Percentiles rank a stretch among this genome's conserved stretches.
Conservation (phyloP, 2,888 invertebrate species). For the Drosophila rellima region DNA sequence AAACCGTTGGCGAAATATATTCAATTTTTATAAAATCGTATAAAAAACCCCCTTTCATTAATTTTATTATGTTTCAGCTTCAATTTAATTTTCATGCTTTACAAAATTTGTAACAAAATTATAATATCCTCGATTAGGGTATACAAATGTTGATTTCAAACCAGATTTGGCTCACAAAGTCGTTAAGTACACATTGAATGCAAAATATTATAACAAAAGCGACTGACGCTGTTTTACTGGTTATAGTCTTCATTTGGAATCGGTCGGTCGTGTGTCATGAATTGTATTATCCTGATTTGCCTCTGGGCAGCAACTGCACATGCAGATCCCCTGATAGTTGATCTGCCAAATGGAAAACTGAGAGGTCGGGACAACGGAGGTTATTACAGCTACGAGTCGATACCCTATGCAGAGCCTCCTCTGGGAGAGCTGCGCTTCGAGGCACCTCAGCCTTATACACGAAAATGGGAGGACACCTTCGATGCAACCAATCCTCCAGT, state of each 20-base stretch:
- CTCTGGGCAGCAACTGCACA: neutral
- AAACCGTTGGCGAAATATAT: no score
- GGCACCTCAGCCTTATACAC: slow-evolving; percentile 70
- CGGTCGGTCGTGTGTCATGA: neutral
- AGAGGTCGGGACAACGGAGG: slow-evolving; percentile 72
- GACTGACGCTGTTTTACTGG: neutral
- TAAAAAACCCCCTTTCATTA: no score
- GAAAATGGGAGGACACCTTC: slow-evolving; percentile 68
- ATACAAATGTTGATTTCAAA: no score
- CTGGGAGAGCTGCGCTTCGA: slow-evolving; percentile 88
- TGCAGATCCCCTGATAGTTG: slow-evolving; percentile 56
- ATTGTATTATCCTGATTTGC: neutral
- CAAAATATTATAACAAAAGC: slow-evolving; percentile 1
- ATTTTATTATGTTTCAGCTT: no score
- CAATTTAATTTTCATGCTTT: no score
- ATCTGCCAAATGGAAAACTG: slow-evolving; percentile 72
- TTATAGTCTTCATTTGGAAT: neutral
- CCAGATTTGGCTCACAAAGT: neutral
- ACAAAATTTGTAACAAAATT: no score
- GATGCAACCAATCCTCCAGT: slow-evolving; percentile 88
- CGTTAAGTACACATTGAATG: neutral
- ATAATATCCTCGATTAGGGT: no score
- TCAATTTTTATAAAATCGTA: no score
- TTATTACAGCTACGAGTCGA: slow-evolving; percentile 88
- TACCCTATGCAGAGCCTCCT: slow-evolving; percentile 90